These are phyloP conservation scores for Stegodyphus mimosarum DNA, from an alignment of 1,140 invertebrate species.

Conservation along the genomic window DNA sequence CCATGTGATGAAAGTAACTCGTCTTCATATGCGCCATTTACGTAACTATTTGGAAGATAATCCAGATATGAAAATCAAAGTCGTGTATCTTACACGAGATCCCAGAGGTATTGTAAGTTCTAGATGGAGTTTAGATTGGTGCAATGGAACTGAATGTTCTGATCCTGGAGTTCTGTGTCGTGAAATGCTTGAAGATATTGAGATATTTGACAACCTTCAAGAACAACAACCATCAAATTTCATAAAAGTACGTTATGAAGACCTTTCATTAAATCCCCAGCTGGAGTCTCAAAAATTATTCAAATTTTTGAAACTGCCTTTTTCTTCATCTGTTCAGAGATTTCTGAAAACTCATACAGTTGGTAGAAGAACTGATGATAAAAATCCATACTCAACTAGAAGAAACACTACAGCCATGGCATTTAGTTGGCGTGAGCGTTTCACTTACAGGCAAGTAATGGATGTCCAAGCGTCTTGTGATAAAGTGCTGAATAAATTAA, in stretches of 20 bases:
- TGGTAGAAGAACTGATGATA: constrained; percentile 27
- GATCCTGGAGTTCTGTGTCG: constrained; percentile 80
- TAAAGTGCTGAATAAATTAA: constrained; percentile 21
- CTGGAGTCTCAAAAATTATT: constrained; percentile 78
- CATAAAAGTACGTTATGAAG: constrained; percentile 75
- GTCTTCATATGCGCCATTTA: constrained; percentile 58
- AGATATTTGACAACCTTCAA: constrained; percentile 76
- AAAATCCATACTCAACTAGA: constrained; percentile 60
- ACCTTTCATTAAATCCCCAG: constrained; percentile 82
- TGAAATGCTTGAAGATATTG: constrained; percentile 78
- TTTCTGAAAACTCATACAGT: constrained; percentile 62
- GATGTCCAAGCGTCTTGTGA: constrained; percentile 37
- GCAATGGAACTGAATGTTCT: constrained; percentile 84
- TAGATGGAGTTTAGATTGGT: constrained; percentile 84
- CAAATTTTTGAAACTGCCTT: constrained; percentile 78
- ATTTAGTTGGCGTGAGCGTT: constrained; percentile 37
- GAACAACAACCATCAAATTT: constrained; percentile 78
- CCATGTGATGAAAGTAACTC: constrained; percentile 62
- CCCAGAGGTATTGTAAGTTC: constrained; percentile 88
- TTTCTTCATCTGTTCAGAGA: constrained; percentile 30
- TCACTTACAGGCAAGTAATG: constrained; percentile 15
- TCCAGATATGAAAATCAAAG: constrained; percentile 70
- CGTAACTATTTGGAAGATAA: constrained; percentile 38
- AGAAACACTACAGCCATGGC: constrained; percentile 50
- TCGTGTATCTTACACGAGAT: constrained; percentile 83